Evolutionary conservation across 2,113 vertebrate genomes (phyloP).

Genomic region (Parotia lawesii): DNA sequence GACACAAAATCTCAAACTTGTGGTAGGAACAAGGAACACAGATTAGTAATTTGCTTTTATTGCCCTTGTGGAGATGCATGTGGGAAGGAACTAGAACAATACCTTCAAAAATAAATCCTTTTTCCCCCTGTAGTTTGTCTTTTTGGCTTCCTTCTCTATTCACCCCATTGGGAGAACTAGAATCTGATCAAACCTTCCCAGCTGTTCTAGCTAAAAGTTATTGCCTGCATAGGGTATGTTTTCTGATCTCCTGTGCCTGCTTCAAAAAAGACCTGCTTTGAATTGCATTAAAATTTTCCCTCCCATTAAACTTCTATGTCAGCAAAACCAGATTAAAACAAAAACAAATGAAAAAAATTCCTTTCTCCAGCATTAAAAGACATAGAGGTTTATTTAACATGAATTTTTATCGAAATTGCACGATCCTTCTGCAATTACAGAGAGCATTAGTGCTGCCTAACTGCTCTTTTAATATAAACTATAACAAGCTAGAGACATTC

Average conservation of each 20-base stretch:
- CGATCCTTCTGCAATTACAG: neutral
- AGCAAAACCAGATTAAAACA: neutral
- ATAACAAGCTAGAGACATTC: neutral
- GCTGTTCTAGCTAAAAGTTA: neutral
- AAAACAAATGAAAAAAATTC: neutral
- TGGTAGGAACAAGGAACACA: neutral
- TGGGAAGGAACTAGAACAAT: neutral
- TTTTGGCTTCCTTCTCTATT: neutral
- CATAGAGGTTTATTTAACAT: neutral
- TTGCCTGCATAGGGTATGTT: neutral
- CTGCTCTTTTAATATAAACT: neutral
- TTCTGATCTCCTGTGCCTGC: neutral
- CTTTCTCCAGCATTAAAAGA: neutral
- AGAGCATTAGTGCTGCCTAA: neutral
- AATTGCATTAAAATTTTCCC: neutral
- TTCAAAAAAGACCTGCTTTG: neutral
- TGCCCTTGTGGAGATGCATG: neutral
- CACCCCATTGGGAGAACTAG: neutral
- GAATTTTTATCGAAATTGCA: neutral
- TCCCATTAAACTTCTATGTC: neutral
- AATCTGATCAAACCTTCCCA: neutral
- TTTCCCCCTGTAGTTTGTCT: rapidly evolving
- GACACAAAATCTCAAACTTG: neutral
- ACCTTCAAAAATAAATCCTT: neutral
- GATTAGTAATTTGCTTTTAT: neutral